Evolutionary conservation across 2,797 vertebrate species (phyloP).

Genomic region (Artibeus jamaicensis): DNA sequence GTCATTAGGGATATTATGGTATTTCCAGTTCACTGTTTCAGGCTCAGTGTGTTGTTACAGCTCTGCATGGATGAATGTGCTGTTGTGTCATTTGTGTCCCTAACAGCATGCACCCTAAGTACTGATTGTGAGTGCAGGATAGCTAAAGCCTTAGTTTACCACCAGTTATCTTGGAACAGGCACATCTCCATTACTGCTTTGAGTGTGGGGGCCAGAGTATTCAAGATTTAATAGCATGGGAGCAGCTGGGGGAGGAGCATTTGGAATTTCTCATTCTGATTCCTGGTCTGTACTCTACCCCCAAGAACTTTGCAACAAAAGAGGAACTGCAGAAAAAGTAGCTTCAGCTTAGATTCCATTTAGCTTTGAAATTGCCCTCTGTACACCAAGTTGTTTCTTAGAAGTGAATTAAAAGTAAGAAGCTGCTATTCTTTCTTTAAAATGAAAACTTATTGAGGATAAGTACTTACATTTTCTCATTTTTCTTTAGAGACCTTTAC

Average conservation of each 20-base stretch:
- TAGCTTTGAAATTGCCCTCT: background rate
- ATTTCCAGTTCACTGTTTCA: background rate
- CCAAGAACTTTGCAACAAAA: background rate
- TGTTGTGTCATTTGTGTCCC: background rate
- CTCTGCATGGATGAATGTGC: background rate
- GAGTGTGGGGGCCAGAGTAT: background rate
- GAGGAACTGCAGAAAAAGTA: background rate
- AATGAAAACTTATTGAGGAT: background rate
- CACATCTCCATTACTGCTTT: background rate
- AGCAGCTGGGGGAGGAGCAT: background rate
- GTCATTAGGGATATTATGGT: background rate
- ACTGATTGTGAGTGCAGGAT: background rate
- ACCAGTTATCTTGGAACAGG: background rate
- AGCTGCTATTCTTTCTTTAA: background rate
- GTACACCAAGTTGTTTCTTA: background rate
- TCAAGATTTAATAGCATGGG: no score
- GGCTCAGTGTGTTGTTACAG: fast-evolving
- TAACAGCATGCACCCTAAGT: background rate
- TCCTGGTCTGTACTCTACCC: background rate
- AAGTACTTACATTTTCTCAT: background rate
- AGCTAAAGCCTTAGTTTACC: background rate
- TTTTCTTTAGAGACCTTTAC: background rate
- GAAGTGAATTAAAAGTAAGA: conserved; percentile 5
- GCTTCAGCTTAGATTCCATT: background rate
- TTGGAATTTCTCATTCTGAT: background rate